Evolutionary conservation across 2,797 vertebrate genomes (phyloP), one percentile per base, ranked within the genome.

Genomic region (Melopsittacus undulatus): DNA sequence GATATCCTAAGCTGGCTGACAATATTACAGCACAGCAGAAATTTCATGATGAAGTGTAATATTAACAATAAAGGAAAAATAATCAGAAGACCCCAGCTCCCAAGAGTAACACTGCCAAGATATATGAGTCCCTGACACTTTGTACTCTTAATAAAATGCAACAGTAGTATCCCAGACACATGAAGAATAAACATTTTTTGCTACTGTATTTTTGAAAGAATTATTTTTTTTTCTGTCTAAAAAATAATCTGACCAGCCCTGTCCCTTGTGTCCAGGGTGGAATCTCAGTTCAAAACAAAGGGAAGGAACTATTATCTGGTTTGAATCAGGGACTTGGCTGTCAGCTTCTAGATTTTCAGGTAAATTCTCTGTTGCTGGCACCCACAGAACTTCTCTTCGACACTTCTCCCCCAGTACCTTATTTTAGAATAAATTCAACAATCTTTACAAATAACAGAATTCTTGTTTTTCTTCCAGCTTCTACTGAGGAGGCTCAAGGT

Each of bases 81-180:
- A 83, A 87, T 22, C 59, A 57, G 10, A 32, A 59, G 68, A 90
- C 40, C 7, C 4, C 6, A 20, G 9, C 32, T 68, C 11, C 40
- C 32, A 69, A 27, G 45, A 92, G 42, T 72, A 40, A 29, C 29
- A 66, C 29, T 80, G 30, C 64, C 51, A 93, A 86, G 26, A 85
- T 10, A 27, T 42, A 70, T 29, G 62, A 91, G 54, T 90, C 10
- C 11, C 30, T 82, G 32, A 5, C 38, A n/a, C 13, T 68, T 88
- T 66, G n/a, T 84, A 57, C 8, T 90, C 48, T 86, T 89, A 85
- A 57, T 67, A 74, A 91, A 93, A 92, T 84, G 40, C 21, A 80
- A 21, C 20, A 8, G n/a, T 45, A 45, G 3, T 88, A 46, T 22
- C 66, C 11, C 16, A 79, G 23, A 5, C 20, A 86, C 16, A 48